Conservation (phyloP, 2,888 invertebrate genomes). For the Noctua fimbriata region DNA sequence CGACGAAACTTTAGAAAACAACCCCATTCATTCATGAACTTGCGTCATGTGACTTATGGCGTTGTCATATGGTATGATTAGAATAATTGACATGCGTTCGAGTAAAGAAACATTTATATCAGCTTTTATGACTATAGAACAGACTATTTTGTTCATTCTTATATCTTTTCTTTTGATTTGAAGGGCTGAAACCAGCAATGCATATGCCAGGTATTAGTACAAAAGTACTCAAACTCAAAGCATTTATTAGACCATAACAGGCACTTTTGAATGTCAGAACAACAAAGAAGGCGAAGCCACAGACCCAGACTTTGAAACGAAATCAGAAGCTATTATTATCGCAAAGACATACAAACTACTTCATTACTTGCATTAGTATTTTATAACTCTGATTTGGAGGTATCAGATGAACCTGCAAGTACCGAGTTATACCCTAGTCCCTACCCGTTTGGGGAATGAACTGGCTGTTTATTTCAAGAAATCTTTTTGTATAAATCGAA, state of each 20-base stretch:
- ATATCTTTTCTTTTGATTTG: neutral
- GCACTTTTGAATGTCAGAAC: too few relatives aligned
- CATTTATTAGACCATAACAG: too few relatives aligned
- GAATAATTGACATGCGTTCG: neutral
- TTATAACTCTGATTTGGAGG: neutral
- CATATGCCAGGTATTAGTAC: neutral
- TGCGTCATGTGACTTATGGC: neutral
- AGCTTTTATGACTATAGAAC: neutral
- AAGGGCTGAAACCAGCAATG: neutral
- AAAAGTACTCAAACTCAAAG: too few relatives aligned
- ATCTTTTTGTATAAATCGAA: slow-evolving; percentile 8
- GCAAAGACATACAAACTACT: neutral
- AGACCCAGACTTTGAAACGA: too few relatives aligned
- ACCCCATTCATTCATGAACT: neutral
- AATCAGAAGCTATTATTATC: too few relatives aligned
- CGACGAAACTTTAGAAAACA: neutral
- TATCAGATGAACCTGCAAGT: neutral
- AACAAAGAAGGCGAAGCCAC: too few relatives aligned
- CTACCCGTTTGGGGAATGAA: neutral
- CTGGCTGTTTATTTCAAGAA: neutral
- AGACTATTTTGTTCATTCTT: neutral
- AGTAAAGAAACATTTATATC: neutral
- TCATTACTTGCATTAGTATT: neutral
- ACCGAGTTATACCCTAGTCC: too few relatives aligned
- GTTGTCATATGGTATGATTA: neutral